These are phyloP conservation scores for Polydesmus complanatus DNA, from an alignment of 2,888 invertebrate genomes.

Conservation along the genomic window DNA sequence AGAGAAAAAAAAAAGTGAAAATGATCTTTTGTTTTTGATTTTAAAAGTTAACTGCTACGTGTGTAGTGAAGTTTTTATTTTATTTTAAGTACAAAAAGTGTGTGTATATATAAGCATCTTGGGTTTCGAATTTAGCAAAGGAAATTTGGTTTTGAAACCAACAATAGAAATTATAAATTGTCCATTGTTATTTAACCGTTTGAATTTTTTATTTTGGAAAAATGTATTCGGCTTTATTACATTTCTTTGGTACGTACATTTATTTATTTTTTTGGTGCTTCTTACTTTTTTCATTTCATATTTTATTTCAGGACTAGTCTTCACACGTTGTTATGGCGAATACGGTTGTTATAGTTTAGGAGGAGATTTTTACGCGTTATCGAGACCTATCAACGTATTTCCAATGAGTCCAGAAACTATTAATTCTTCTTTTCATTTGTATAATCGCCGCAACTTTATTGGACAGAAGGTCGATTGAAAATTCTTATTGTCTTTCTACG, in stretches of 20 bases:
- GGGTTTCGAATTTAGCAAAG: no score
- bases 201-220: background rate
- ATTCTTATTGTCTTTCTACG: background rate
- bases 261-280: background rate
- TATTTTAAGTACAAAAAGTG: no score
- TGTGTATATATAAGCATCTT: no score
- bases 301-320: constrained; percentile 5
- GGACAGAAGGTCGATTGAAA: constrained; percentile 6
- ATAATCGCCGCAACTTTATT: constrained; percentile 58
- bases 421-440: constrained; percentile 66
- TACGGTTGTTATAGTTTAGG: constrained; percentile 65
- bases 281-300: no score
- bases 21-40: no score
- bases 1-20: no score
- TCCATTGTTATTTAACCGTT: no score
- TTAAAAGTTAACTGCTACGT: no score
- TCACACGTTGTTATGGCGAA: constrained; percentile 50
- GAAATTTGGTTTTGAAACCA: no score
- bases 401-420: constrained; percentile 65
- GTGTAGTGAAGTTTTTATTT: no score
- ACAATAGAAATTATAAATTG: no score
- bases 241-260: background rate
- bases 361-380: constrained; percentile 35
- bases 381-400: constrained; percentile 68
- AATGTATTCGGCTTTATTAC: background rate